Base-by-base conservation (phyloP, 2,113 vertebrate genomes). In the Caracal caracal region DNA sequence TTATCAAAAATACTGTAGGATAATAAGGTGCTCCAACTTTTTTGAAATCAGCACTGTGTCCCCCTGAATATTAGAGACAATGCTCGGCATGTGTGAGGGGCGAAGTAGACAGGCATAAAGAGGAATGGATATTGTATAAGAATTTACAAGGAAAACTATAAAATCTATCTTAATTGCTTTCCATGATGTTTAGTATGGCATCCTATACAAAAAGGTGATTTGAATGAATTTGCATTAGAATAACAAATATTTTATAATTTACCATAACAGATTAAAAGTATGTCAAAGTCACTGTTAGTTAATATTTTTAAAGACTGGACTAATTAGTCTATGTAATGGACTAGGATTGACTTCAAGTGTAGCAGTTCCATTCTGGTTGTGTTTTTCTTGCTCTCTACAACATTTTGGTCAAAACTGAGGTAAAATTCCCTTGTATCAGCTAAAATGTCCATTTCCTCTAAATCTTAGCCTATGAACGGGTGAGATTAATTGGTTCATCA, bases 11-110 rank as follows among this genome's bases (percentile, higher is more conserved):
- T 1, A 12, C 9, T 85, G 7, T 53, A 79, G 30, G 70, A 83
- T 78, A 85, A 75, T 51, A 94, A 75, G 10, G 96, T 84, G 37
- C 17, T 94, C 82, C 10, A 47, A 75, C 28, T 80, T 66, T 92
- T 90, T 59, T 65, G 5, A 95, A 92, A 43, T 65, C 30, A 92
- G 78, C 12, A 26, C 22, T 33, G 33, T 94, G 33, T 94, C 30
- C 13, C 76, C 94, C 53, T 89, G 16, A 70, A 37, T 76, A 85
- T 20, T 33, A 90, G 51, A 79, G 43, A 91, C 5, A 85, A 17
- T 59, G 15, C 7, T 40, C 88, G 37, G 6, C 13, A 33, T 22
- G 37, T 24, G 47, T 1, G 2, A 1, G 6, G 8, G 24, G 2
- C 5, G 24, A 56, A 13, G n/a, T 17, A 6, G 43, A 35, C 8